Evolutionary conservation across 2,797 vertebrate species (phyloP).

Genomic region (Graptemys geographica): DNA sequence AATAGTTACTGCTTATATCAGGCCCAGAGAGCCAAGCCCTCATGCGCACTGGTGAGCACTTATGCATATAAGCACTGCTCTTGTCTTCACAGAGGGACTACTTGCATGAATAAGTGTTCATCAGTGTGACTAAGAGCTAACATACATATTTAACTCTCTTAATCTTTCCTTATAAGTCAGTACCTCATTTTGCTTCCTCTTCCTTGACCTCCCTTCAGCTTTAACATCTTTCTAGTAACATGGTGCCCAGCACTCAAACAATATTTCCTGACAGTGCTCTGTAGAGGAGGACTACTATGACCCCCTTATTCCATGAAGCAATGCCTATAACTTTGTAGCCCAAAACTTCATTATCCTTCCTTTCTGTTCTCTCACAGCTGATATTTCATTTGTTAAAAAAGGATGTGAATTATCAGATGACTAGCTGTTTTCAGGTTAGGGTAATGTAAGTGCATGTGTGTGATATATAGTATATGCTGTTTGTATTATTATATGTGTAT

Average conservation of each 20-base stretch:
- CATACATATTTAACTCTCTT: fast-evolving
- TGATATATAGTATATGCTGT: conserved; percentile 14
- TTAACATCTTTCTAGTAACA: not conserved
- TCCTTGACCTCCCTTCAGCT: not conserved
- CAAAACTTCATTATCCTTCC: not conserved
- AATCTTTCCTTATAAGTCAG: not conserved
- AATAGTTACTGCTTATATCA: not conserved
- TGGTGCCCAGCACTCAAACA: not conserved
- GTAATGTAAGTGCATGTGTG: not conserved
- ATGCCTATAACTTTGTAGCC: not conserved
- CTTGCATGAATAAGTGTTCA: not conserved
- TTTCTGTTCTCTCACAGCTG: not conserved
- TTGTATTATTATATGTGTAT: not conserved
- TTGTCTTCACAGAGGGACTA: not conserved
- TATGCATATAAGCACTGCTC: not conserved
- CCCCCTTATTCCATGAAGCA: not conserved
- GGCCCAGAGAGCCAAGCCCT: not conserved
- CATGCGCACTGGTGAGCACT: fast-evolving
- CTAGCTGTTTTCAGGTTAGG: not conserved
- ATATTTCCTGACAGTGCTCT: not conserved
- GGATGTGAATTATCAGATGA: not conserved
- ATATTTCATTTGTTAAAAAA: not conserved
- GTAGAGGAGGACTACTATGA: not conserved
- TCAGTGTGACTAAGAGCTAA: not conserved
- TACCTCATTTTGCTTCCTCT: not conserved